Conservation (phyloP, 1,140 invertebrate genomes). For the Drosophila murphyi region DNA sequence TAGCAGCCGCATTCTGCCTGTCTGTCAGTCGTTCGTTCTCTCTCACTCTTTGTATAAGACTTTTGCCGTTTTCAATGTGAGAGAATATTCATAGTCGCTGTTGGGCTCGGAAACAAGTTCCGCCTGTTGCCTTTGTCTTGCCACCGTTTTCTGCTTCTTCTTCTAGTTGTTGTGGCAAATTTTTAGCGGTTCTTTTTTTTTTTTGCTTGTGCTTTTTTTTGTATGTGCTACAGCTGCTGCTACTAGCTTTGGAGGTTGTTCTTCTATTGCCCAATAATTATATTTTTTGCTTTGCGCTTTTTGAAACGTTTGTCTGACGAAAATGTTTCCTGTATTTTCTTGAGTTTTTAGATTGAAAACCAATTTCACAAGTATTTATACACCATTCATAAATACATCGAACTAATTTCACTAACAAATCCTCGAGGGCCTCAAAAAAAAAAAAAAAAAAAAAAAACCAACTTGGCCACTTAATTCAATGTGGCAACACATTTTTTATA, state of each 20-base stretch:
- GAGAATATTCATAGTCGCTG: constrained; percentile 41
- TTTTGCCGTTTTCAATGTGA: constrained; percentile 71
- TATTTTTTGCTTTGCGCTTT: constrained; percentile 46
- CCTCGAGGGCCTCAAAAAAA: not conserved
- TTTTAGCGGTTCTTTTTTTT: constrained; percentile 59
- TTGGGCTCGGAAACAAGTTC: constrained; percentile 58
- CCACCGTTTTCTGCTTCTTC: constrained; percentile 12
- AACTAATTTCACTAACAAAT: constrained; percentile 4
- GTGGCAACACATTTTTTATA: not conserved
- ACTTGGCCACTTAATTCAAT: constrained; percentile 36
- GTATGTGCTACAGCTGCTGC: constrained; percentile 15
- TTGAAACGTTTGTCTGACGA: constrained; percentile 33
- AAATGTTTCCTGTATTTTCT: constrained; percentile 55
- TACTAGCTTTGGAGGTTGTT: constrained; percentile 59
- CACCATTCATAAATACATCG: constrained; percentile 1
- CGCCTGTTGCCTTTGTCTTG: constrained; percentile 37
- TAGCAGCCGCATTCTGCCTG: constrained; percentile 4
- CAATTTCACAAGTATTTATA: not conserved
- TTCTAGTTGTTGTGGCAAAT: constrained; percentile 40
- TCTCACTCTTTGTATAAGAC: constrained; percentile 20
- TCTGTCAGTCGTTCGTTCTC: not conserved
- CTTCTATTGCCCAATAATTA: constrained; percentile 60
- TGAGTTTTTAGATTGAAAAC: not conserved
- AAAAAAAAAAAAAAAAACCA: constrained; percentile 27
- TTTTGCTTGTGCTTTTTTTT: constrained; percentile 23